These are phyloP conservation scores for Andinoacara biseriatus DNA, from an alignment of 2,113 vertebrate species.

Conservation along the genomic window DNA sequence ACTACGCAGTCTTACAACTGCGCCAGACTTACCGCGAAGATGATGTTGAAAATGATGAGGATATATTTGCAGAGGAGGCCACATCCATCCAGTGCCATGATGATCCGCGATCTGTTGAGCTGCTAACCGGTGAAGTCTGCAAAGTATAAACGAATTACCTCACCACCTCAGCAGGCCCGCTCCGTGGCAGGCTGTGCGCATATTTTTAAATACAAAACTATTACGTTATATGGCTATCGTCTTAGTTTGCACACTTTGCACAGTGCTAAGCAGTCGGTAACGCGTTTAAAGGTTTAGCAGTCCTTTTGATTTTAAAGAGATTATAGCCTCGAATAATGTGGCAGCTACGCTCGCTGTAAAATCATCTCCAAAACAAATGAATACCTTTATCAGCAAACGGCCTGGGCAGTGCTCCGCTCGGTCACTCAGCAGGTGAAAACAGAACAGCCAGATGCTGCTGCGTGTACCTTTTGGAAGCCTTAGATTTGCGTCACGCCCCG, in stretches of 20 bases:
- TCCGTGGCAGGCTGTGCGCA: background rate
- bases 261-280: background rate
- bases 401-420: background rate
- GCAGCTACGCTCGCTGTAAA: background rate
- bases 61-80: constrained; percentile 63
- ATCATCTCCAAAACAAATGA: background rate
- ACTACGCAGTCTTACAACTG: background rate
- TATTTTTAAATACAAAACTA: background rate
- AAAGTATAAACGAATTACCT: background rate
- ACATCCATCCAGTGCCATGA: constrained; percentile 71
- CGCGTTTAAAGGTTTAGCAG: background rate
- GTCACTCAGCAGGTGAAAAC: background rate
- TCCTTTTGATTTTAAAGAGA: background rate
- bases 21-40: constrained; percentile 63
- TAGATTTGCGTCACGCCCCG: background rate
- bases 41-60: constrained; percentile 68
- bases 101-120: background rate
- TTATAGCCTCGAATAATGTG: background rate
- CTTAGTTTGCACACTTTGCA: background rate
- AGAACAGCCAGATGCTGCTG: background rate
- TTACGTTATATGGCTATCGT: background rate
- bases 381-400: background rate
- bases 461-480: background rate
- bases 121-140: background rate
- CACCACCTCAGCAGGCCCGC: background rate